Conservation (phyloP, 2,113 vertebrate species). For the Cryptoleucopteryx plumbea region DNA sequence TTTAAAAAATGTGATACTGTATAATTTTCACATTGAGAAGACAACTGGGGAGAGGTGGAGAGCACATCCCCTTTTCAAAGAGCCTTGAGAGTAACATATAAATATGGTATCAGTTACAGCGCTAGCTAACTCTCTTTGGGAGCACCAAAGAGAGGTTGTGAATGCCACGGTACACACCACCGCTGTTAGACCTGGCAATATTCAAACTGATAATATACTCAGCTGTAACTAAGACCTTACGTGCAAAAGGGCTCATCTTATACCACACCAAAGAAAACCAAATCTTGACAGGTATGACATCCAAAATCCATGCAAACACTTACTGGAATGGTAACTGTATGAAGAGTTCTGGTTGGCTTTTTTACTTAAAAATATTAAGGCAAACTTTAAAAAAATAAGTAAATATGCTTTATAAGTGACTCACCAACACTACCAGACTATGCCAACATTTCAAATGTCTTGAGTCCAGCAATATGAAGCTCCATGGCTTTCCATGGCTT, state of each 20-base stretch:
- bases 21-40: not conserved
- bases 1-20: not conserved
- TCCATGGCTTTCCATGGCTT: not conserved
- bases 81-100: not conserved
- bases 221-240: not conserved
- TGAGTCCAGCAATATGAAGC: not conserved
- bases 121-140: not conserved
- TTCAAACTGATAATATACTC: not conserved
- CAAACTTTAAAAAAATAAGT: not conserved
- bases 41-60: constrained; percentile 4
- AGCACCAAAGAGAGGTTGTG: not conserved
- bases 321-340: not conserved
- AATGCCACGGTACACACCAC: not conserved
- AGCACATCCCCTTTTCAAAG: not conserved
- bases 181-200: not conserved
- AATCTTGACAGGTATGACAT: not conserved
- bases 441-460: not conserved
- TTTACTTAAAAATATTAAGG: not conserved
- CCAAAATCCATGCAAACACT: not conserved
- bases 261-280: not conserved
- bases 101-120: not conserved
- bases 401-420: not conserved
- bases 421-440: not conserved
- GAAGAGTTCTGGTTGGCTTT: not conserved
- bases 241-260: not conserved